Conservation (phyloP, 2,888 invertebrate genomes). For the Sclerodermus sp. region DNA sequence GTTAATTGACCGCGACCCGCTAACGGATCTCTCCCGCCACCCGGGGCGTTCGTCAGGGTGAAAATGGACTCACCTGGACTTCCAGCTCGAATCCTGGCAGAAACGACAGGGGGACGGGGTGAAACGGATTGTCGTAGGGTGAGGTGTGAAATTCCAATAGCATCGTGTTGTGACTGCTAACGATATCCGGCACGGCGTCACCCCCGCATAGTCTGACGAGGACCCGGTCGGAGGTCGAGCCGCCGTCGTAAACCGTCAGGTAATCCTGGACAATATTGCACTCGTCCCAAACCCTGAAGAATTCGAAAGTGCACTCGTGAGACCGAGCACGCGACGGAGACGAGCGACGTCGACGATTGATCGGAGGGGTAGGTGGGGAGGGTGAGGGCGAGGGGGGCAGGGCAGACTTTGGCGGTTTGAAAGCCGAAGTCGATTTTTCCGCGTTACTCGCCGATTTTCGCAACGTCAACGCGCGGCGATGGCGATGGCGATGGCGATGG, state of each 20-base stretch:
- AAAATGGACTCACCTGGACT: constrained; percentile 67
- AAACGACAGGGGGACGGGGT: constrained; percentile 76
- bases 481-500: too few relatives aligned
- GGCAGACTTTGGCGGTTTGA: too few relatives aligned
- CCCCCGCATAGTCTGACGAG: constrained; percentile 80
- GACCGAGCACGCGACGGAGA: too few relatives aligned
- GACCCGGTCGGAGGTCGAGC: constrained; percentile 70
- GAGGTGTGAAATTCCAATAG: constrained; percentile 80
- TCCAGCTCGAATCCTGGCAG: constrained; percentile 81
- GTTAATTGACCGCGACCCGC: too few relatives aligned
- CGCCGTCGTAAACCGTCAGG: constrained; percentile 79
- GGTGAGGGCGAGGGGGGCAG: too few relatives aligned
- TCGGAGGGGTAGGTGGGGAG: too few relatives aligned
- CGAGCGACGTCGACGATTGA: too few relatives aligned
- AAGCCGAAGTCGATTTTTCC: too few relatives aligned
- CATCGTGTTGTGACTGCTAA: constrained; percentile 77
- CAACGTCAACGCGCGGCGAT: too few relatives aligned
- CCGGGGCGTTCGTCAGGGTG: too few relatives aligned
- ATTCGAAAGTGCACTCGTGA: constrained; percentile 4
- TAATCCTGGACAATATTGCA: constrained; percentile 82
- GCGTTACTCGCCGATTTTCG: too few relatives aligned
- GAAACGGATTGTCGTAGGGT: constrained; percentile 79
- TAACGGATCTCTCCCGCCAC: too few relatives aligned
- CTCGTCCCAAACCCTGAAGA: constrained; percentile 75
- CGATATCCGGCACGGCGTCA: constrained; percentile 78